phyloP scores from a whole-genome alignment of 2,888 invertebrate species.

The Heterodera filipjevi region DNA sequence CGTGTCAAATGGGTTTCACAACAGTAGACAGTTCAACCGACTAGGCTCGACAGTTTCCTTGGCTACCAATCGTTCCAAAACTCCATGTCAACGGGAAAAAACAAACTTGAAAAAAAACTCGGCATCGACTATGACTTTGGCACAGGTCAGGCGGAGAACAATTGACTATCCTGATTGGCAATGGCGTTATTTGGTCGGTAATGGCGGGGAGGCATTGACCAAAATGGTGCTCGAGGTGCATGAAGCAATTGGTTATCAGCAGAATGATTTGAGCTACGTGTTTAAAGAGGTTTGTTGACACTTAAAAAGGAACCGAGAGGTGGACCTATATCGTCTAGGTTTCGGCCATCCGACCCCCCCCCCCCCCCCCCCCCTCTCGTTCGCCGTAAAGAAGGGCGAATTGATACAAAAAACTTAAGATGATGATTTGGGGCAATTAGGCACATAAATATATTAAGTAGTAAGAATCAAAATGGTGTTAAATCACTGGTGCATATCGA shows the following conservation, averaged over 20 bases:
- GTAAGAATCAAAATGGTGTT: too few species aligned
- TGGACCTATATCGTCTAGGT: neutral
- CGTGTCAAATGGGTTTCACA: neutral
- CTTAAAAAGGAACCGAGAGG: too few species aligned
- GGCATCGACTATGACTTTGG: neutral
- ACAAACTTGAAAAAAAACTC: neutral
- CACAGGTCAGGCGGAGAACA: neutral
- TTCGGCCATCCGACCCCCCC: too few species aligned
- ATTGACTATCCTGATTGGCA: neutral
- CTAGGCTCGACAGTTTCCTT: neutral
- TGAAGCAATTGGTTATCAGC: neutral
- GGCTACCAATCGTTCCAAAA: neutral
- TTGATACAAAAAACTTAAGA: too few species aligned
- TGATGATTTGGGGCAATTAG: too few species aligned
- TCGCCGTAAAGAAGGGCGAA: too few species aligned
- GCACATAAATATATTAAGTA: too few species aligned
- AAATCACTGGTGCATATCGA: too few species aligned
- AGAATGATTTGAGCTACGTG: neutral
- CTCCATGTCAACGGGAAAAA: neutral
- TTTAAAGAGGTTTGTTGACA: neutral
- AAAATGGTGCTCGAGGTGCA: conserved; percentile 7
- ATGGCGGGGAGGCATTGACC: neutral
- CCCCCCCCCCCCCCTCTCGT: too few species aligned
- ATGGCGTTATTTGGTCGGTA: neutral
- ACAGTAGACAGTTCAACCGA: neutral